Evolutionary conservation across 2,797 vertebrate genomes (phyloP), one percentile per base, ranked within the genome.

Genomic region (Pangasius larnaudii): DNA sequence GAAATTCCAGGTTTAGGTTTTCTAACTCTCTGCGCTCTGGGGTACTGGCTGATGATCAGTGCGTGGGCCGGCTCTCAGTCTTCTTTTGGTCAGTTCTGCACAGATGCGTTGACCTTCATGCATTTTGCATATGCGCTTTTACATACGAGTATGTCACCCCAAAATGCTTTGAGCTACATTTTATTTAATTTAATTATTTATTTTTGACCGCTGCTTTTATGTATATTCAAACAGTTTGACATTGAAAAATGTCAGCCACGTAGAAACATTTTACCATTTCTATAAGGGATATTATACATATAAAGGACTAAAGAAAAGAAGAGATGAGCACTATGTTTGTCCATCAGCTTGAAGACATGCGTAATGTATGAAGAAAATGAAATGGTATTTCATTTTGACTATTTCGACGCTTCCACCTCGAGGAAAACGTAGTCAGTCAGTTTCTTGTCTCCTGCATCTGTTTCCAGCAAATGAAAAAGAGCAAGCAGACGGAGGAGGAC

Each of bases 381-480:
- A 36, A 14, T 10, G 24, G 7, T 69, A 0, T 7, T 0, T 16
- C 36, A 3, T 19, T 36, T 19, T 36, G 36, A 39, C 36, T 0
- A n/a, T 49, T 75, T 51, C 46, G 0, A 51, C n/a, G 49, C 2
- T 30, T 77, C 42, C 13, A 14, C 46, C 27, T 56, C 9, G 0
- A 33, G 51, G 18, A 56, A 33, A 33, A 53, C 22, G 51, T 24
- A 5, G 9, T 85, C 18, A 18, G 39, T 71, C 11, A 36, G 24
- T 61, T 30, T 75, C 18, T 39, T n/a, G 9, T 6, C 84, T 24
- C 27, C 16, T 36, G 14, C 36, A 85, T 42, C 81, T 69, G 81
- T 59, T 1, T 84, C 10, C 88, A 99, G 98, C 97, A 98, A 95
- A 92, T 98, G 84, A 99, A 99, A 93, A 99, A 98, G 90, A 97